Evolutionary conservation across 92 coral and sea anemone species (phyloP), one percentile per base, ranked within the genome.

Genomic region (Palythoa grandiflora): DNA sequence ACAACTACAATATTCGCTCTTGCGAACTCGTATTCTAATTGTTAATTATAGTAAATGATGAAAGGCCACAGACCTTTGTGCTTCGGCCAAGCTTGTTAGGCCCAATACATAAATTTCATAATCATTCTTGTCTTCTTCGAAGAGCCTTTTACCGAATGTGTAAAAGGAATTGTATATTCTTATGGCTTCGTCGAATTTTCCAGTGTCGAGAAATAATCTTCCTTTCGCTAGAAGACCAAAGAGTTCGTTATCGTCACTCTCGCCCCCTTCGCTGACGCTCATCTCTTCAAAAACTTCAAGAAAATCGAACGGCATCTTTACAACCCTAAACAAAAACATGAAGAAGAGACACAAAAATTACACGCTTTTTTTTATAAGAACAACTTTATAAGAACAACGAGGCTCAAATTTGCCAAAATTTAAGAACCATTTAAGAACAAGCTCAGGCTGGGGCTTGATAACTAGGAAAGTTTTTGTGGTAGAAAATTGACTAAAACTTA

Each of bases 121-220:
- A 70, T 70, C 75, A 70, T 70, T 70, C 75, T 70, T 70, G 75
- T 70, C 75, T 70, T 70, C 75, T 70, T 20, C 40, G 15, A 21
- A 70, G 40, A 70, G 75, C 40, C 15, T 35, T 35, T 70, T 70
- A 15, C 75, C 44, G 9, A 70, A 70, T 35, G 10, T 7, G 15
- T 70, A 70, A 21, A 70, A 70, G 12, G 8, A 6, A 6, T 35
- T 70, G 75, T 70, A 70, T 6, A 70, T 70, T 70, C 9, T 15
- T 6, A 70, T 3, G 8, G 75, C 75, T 35, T 70, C 75, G 28
- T 28, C 28, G 28, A 28, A 28, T 28, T 28, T 28, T 28, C 28
- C 28, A 28, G 28, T 28, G 28, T 70, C 75, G 12, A 70, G 75
- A 20, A 70, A 70, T 70, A 15, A 20, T 70, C 44, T 70, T 70